Conservation (phyloP, 2,113 vertebrate genomes). For the Talpa occidentalis region DNA sequence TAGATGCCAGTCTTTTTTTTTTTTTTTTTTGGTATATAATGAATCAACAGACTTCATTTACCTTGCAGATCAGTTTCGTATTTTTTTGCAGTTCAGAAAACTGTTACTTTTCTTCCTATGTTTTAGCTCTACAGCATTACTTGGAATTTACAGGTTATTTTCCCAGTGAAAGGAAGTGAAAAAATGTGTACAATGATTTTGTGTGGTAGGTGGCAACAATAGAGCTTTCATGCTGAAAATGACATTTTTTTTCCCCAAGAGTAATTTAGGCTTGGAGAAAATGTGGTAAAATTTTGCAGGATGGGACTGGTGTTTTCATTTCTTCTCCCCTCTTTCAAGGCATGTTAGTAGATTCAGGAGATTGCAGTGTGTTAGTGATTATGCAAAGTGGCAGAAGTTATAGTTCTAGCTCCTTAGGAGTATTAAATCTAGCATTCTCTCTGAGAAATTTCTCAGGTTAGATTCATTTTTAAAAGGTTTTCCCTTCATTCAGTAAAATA, state of each 20-base stretch:
- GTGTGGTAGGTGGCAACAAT: not conserved
- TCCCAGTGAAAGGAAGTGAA: conserved; percentile 29
- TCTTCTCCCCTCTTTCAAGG: not conserved
- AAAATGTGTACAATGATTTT: conserved; percentile 5
- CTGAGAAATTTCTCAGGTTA: not conserved
- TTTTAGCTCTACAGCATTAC: not conserved
- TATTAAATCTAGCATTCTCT: not conserved
- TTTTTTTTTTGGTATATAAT: not conserved
- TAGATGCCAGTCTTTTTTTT: not conserved
- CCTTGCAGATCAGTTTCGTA: conserved; percentile 9
- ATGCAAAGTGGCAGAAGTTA: not conserved
- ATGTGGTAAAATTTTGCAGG: not conserved
- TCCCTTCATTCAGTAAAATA: not conserved
- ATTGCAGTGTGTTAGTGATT: not conserved
- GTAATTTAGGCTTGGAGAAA: not conserved
- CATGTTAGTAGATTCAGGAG: not conserved
- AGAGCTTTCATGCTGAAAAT: conserved; percentile 49
- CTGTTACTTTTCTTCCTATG: not conserved
- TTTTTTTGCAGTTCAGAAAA: not conserved
- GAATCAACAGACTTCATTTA: not conserved
- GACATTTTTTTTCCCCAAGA: not conserved
- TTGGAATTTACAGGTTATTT: conserved; percentile 18
- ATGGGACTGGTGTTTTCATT: not conserved
- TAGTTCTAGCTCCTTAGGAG: not conserved
- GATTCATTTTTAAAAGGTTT: not conserved